Conservation (phyloP, 2,113 vertebrate genomes). For the Heterotilapia buettikoferi region DNA sequence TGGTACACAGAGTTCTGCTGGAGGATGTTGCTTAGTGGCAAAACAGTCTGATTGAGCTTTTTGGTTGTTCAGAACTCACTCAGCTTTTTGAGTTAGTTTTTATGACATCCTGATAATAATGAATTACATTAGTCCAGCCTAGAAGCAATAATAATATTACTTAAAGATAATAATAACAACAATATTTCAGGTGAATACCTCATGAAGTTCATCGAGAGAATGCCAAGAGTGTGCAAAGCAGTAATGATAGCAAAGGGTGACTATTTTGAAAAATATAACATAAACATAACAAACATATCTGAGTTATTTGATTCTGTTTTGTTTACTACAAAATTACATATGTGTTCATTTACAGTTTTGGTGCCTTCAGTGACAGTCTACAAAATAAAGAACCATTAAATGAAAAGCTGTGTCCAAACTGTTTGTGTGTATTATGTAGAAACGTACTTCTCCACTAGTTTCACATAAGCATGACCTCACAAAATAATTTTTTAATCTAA, state of each 20-base stretch:
- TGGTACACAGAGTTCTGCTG: too few relatives aligned
- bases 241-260: neutral
- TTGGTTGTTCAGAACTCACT: too few relatives aligned
- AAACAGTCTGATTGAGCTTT: too few relatives aligned
- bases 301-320: neutral
- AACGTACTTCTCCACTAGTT: neutral
- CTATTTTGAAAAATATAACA: neutral
- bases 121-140: too few relatives aligned
- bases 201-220: neutral
- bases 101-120: too few relatives aligned
- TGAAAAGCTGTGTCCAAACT: neutral
- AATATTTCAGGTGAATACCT: neutral
- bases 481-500: neutral
- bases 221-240: neutral
- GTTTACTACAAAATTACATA: neutral
- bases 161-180: neutral
- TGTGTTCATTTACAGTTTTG: neutral
- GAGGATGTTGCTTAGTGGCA: too few relatives aligned
- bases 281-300: neutral
- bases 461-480: neutral
- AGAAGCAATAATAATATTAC: accelerated
- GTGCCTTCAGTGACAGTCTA: neutral
- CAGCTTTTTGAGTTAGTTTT: too few relatives aligned
- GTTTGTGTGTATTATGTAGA: neutral
- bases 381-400: neutral